These are phyloP conservation scores for Diplodus sargus DNA, from an alignment of 2,797 vertebrate species.

Conservation along the genomic window DNA sequence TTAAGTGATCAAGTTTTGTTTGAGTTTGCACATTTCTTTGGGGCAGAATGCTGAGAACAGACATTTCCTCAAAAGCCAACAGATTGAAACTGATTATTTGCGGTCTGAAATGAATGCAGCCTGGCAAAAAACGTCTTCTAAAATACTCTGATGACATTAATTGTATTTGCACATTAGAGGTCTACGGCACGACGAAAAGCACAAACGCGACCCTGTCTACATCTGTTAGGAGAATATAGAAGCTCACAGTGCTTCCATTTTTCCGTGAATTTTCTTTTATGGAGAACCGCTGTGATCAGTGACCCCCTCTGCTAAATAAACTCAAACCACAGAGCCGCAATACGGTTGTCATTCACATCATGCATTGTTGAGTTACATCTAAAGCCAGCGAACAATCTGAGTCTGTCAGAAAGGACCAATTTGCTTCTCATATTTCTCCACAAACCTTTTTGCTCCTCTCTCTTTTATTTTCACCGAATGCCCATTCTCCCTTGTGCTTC, in stretches of 20 bases:
- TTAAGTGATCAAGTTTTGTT: constrained; percentile 39
- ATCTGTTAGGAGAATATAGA: neutral
- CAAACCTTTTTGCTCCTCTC: neutral
- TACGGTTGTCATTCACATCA: constrained; percentile 29
- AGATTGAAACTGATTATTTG: constrained; percentile 41
- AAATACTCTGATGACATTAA: constrained; percentile 16
- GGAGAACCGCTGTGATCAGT: constrained; percentile 22
- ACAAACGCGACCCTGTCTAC: neutral
- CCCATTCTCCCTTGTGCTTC: neutral
- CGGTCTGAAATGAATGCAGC: constrained; percentile 24
- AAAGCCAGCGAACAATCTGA: constrained; percentile 24
- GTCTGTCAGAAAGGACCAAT: neutral
- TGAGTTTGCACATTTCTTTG: constrained; percentile 56
- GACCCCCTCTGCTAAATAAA: constrained; percentile 18
- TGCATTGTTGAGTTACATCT: constrained; percentile 2
- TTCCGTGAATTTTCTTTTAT: neutral
- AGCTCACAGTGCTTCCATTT: neutral
- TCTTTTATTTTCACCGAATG: neutral
- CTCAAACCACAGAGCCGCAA: constrained; percentile 8
- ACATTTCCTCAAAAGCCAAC: constrained; percentile 25
- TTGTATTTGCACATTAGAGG: constrained; percentile 5
- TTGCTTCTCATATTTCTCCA: neutral
- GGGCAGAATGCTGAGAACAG: constrained; percentile 16
- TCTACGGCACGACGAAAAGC: neutral
- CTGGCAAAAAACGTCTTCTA: neutral